Conservation (phyloP, 2,888 invertebrate genomes). For the Dorcus parallelipipedus region DNA sequence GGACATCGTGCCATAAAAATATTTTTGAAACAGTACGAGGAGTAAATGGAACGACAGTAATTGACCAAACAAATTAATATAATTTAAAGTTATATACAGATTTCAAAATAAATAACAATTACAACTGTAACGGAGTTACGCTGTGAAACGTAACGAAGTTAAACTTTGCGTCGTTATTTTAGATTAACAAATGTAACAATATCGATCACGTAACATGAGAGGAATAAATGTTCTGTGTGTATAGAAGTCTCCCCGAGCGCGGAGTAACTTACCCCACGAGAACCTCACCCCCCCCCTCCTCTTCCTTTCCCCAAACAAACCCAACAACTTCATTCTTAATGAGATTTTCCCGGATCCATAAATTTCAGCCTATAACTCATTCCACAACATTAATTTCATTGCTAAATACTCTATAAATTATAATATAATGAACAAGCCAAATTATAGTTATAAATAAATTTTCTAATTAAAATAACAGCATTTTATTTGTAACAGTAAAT, state of each 20-base stretch:
- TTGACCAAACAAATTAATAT: too few relatives aligned
- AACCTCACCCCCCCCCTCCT: conserved; percentile 22
- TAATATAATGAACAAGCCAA: conserved; percentile 50
- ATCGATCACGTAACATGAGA: conserved; percentile 16
- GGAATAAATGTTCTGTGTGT: conserved; percentile 14
- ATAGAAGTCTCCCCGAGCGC: conserved; percentile 14
- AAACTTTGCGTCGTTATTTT: conserved; percentile 7
- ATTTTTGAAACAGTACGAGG: too few relatives aligned
- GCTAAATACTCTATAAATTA: conserved; percentile 52
- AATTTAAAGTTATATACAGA: too few relatives aligned
- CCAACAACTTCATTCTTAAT: conserved; percentile 53
- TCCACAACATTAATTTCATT: conserved; percentile 53
- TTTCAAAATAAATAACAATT: too few relatives aligned
- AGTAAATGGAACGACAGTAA: too few relatives aligned
- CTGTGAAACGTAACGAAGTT: too few relatives aligned
- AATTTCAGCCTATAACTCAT: conserved; percentile 52
- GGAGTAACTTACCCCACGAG: conserved; percentile 15
- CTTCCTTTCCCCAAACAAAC: conserved; percentile 39
- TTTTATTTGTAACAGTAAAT: neutral
- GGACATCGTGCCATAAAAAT: too few relatives aligned
- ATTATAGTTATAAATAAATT: conserved; percentile 47
- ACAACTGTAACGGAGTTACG: too few relatives aligned
- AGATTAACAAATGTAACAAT: conserved; percentile 15
- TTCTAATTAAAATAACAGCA: conserved; percentile 39
- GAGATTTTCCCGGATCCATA: conserved; percentile 53